Conservation (phyloP, 2,797 vertebrate species). For the Borostomias antarcticus region DNA sequence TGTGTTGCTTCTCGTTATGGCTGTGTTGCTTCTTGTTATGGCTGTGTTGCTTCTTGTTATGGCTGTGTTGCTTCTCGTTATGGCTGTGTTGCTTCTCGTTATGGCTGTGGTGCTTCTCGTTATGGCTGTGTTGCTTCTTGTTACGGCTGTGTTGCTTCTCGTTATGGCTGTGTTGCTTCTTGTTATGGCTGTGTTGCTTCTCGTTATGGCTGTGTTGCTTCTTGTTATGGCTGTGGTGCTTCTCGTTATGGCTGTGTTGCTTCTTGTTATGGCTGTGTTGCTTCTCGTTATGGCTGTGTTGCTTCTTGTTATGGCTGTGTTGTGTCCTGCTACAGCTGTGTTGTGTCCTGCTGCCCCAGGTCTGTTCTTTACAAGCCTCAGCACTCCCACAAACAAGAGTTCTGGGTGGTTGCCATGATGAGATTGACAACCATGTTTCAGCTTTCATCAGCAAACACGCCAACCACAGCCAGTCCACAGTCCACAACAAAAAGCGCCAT, state of each 20-base stretch:
- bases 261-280: conserved; percentile 16
- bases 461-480: conserved; percentile 56
- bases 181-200: conserved; percentile 31
- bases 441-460: conserved; percentile 59
- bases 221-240: no score
- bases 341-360: conserved; percentile 40
- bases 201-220: background rate
- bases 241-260: conserved; percentile 28
- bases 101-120: conserved; percentile 32
- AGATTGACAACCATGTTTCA: conserved; percentile 62
- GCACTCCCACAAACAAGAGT: conserved; percentile 45
- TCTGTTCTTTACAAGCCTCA: conserved; percentile 51
- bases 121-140: background rate
- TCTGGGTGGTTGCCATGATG: conserved; percentile 56
- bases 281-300: no score
- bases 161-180: no score
- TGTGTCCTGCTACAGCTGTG: conserved; percentile 18
- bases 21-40: conserved; percentile 33
- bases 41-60: conserved; percentile 2
- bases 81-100: conserved; percentile 30
- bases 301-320: conserved; percentile 32
- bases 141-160: no score
- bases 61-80: no score
- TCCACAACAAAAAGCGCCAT: conserved; percentile 61
- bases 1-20: conserved; percentile 24